phyloP scores from a whole-genome alignment of 2,113 vertebrate species.

The Archocentrus centrarchus region DNA sequence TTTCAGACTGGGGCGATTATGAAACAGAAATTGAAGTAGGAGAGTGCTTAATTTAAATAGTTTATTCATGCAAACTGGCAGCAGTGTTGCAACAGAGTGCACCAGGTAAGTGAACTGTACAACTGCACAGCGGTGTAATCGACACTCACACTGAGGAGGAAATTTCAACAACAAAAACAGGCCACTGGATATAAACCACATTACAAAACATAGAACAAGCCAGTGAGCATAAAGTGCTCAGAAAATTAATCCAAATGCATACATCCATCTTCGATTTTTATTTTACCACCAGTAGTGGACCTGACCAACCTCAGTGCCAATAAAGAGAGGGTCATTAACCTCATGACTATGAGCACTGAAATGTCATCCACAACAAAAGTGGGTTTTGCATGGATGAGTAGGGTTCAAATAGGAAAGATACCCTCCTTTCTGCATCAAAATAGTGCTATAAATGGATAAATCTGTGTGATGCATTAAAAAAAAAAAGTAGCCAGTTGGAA shows the following conservation, averaged over 20 bases:
- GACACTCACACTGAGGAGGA: not conserved
- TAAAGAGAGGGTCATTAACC: not conserved
- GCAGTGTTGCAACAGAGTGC: not conserved
- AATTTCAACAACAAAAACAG: not conserved
- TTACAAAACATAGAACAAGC: not conserved
- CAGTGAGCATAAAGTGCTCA: not conserved
- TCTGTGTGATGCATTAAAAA: conserved; percentile 15
- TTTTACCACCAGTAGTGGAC: not conserved
- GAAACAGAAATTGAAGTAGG: not conserved
- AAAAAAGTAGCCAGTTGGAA: conserved; percentile 16
- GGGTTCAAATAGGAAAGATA: conserved; percentile 3
- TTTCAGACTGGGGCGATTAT: not conserved
- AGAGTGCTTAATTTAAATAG: not conserved
- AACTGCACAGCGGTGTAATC: not conserved
- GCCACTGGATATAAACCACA: not conserved
- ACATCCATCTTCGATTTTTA: not conserved
- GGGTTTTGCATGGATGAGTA: not conserved
- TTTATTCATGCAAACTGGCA: not conserved
- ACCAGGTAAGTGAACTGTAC: not conserved
- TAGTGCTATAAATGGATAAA: not conserved
- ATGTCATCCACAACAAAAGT: not conserved
- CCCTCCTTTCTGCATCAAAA: not conserved
- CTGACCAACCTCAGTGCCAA: not conserved
- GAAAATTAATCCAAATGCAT: not conserved
- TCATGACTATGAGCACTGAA: not conserved